Evolutionary conservation across 2,113 vertebrate genomes (phyloP), one percentile per base, ranked within the genome.

Genomic region (Rostratula benghalensis): DNA sequence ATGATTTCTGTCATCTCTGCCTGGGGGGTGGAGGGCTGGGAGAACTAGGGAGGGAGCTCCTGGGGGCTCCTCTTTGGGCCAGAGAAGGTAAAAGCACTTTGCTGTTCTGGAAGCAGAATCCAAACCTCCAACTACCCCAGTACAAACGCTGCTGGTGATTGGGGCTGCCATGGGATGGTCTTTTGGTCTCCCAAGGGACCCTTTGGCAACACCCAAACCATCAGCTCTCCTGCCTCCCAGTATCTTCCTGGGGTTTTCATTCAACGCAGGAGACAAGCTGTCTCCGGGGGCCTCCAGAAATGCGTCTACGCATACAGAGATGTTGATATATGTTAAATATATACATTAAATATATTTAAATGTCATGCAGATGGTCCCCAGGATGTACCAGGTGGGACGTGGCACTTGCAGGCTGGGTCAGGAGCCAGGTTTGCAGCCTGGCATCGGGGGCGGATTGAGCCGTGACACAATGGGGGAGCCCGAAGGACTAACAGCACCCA

Each of bases 41-140:
- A 74, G 14, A 43, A 27, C 0, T 0, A 11, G 3, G 37, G 33
- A 37, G 24, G 46, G 14, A 2, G 10, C 1, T n/a, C 6, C 4
- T 31, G 56, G 23, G 57, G 41, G 21, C 41, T 83, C 28, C 74
- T 18, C 2, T 3, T 51, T 14, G 57, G 41, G 46, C 41, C 4
- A 5, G 24, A 13, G 78, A 50, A 64, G 45, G 79, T 8, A 8
- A 11, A 67, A 87, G n/a, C 11, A 2, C 33, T 6, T 30, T 11
- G 6, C 13, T 46, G 54, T 41, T 11, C 24, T 2, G 5, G 69
- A 31, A 69, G 33, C 14, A 2, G 2, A 25, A 64, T 17, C 31
- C 45, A 70, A 45, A 70, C 31, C 45, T 41, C 22, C 2, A 13
- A 54, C 30, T 4, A 4, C 13, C 60, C 3, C 3, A 19, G 68